Evolutionary conservation across 2,888 invertebrate species (phyloP), one percentile per base, ranked within the genome.

Genomic region (Ophion ventricosus): DNA sequence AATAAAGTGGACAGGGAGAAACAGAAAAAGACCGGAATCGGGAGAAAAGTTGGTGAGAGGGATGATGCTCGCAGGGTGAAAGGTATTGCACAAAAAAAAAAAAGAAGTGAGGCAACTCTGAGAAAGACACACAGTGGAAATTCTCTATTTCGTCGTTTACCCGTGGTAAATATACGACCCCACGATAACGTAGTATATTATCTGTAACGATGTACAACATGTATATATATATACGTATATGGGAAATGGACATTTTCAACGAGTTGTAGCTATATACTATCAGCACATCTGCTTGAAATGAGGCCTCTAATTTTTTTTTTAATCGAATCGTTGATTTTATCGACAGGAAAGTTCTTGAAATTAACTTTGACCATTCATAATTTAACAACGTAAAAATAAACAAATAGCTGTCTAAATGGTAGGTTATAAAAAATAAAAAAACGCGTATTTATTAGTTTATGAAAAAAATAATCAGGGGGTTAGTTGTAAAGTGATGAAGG

Each of bases 61-160:
- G 64, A 73, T 49, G 61, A 54, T 49, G n/a, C 56, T 17, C 25
- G 43, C 35, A 57, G 70, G 76, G 75, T 67, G 26, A 64, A 64
- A 75, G 64, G 70, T 70, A 75, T 81, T 57, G 75, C 69, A 43
- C 69, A 69, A 63, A 63, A 61, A 67, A 26, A 54, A 25, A 49
- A 67, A 56, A 75, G n/a, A 7, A 61, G 57, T 43, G 56, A 20
- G 49, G 49, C 40, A 74, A 73, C 73, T 66, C 73, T 80, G 80
- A 67, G 79, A 73, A 80, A 80, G 80, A 80, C 73, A 73, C 74
- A 67, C 40, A 54, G 56, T 54, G 56, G 61, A 82, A 80, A 82
- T 80, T 82, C 76, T 77, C 67, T 57, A 72, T 82, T 76, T 82
- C 57, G 67, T 76, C 85, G 82, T 85, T 85, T 85, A 73, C 85